Evolutionary conservation across 2,888 invertebrate genomes (phyloP).

Genomic region (Cosmia pyralina): DNA sequence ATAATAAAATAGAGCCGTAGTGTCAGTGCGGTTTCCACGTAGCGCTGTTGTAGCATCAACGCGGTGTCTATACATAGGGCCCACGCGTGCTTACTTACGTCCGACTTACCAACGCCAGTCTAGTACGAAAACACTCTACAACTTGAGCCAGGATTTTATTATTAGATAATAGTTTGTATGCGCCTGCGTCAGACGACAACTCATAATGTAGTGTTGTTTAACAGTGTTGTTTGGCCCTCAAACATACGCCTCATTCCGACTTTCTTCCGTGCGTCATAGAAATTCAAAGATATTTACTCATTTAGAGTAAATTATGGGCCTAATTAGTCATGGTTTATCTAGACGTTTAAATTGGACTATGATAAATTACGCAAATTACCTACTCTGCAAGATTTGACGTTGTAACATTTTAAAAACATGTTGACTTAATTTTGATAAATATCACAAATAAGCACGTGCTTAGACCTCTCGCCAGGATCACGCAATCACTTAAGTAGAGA

Average conservation of each 20-base stretch:
- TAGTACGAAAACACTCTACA: slow-evolving; percentile 13
- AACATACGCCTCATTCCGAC: slow-evolving; percentile 55
- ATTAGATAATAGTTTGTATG: slow-evolving; percentile 56
- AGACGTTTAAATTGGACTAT: slow-evolving; percentile 78
- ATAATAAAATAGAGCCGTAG: no score
- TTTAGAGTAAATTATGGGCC: slow-evolving; percentile 77
- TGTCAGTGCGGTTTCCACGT: background rate
- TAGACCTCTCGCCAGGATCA: slow-evolving; percentile 17
- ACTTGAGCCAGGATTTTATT: slow-evolving; percentile 52
- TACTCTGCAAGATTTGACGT: slow-evolving; percentile 62
- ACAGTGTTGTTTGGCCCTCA: slow-evolving; percentile 55
- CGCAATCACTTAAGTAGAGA: background rate
- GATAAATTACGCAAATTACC: slow-evolving; percentile 70
- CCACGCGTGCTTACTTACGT: background rate
- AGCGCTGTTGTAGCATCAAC: background rate
- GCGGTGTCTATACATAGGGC: background rate
- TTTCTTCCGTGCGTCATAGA: slow-evolving; percentile 78
- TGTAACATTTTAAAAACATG: slow-evolving; percentile 57
- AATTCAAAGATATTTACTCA: slow-evolving; percentile 76
- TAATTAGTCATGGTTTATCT: slow-evolving; percentile 86
- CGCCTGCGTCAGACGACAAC: slow-evolving; percentile 56
- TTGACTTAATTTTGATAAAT: slow-evolving; percentile 69
- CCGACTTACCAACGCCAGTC: background rate
- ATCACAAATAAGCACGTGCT: slow-evolving; percentile 63
- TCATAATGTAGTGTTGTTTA: slow-evolving; percentile 41